phyloP scores from a whole-genome alignment of 2,888 invertebrate genomes.

The Drosophila austrosaltans region DNA sequence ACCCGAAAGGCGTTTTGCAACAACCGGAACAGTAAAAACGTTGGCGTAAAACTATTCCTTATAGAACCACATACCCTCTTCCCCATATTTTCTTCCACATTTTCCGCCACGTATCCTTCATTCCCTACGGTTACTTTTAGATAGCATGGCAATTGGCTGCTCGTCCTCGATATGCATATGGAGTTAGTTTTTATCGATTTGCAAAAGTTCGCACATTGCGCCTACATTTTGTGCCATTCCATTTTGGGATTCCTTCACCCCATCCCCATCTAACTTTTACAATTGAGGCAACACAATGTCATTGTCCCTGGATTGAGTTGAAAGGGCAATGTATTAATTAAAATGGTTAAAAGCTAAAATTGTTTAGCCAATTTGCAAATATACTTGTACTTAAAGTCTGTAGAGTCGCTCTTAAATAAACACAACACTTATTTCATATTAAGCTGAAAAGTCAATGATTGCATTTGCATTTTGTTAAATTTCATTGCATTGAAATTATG shows the following conservation, averaged over 20 bases:
- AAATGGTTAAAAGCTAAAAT: not conserved
- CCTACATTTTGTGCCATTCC: slow-evolving; percentile 21
- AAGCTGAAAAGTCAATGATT: slow-evolving; percentile 76
- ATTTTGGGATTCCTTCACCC: not conserved
- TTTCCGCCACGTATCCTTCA: too few relatives aligned
- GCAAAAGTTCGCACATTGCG: slow-evolving; percentile 53
- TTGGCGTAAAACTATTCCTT: slow-evolving; percentile 16
- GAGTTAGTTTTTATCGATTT: slow-evolving; percentile 70
- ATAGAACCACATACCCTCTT: not conserved
- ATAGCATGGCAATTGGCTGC: slow-evolving; percentile 37
- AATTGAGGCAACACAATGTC: slow-evolving; percentile 2
- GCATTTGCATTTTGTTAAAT: slow-evolving; percentile 77
- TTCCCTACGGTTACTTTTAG: slow-evolving; percentile 10
- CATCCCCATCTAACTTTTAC: not conserved
- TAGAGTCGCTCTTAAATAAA: slow-evolving; percentile 34
- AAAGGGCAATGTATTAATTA: slow-evolving; percentile 9
- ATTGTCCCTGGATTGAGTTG: slow-evolving; percentile 14
- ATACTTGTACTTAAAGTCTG: not conserved
- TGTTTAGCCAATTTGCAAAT: slow-evolving; percentile 4
- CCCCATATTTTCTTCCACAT: too few relatives aligned
- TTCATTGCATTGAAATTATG: slow-evolving; percentile 69
- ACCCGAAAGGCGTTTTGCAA: slow-evolving; percentile 6
- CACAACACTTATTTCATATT: slow-evolving; percentile 56
- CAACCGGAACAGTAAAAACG: slow-evolving; percentile 3
- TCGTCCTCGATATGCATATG: slow-evolving; percentile 45